Conservation (phyloP, 2,797 vertebrate species). For the Enteromius anoplus region DNA sequence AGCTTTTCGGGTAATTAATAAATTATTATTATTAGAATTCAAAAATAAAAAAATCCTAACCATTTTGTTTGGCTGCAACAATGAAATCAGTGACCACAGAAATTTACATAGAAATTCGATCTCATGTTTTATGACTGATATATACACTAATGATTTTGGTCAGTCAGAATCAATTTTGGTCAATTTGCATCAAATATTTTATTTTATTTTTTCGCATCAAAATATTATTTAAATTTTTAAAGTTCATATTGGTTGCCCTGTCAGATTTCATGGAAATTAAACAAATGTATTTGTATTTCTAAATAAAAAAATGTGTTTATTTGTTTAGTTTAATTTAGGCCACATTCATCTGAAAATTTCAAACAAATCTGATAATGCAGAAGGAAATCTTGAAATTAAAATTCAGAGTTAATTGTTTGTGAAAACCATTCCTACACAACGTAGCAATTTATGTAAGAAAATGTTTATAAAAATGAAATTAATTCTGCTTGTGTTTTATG, state of each 20-base stretch:
- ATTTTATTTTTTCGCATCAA: not conserved
- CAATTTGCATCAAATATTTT: not conserved
- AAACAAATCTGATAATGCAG: not conserved
- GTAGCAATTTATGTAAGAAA: not conserved
- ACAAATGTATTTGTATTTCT: not conserved
- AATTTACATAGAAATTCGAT: not conserved
- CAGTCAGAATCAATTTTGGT: not conserved
- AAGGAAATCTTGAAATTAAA: not conserved
- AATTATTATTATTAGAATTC: not conserved
- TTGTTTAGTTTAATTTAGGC: not conserved
- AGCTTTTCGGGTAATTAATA: not conserved
- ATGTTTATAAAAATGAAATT: not conserved
- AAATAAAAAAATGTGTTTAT: not conserved
- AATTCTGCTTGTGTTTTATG: not conserved
- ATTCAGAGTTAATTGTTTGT: not conserved
- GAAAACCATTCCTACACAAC: not conserved
- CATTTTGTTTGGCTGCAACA: not conserved
- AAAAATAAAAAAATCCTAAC: not conserved
- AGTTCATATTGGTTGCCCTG: not conserved
- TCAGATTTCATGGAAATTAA: not conserved
- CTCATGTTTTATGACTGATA: not conserved
- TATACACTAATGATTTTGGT: not conserved
- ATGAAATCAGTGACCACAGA: not conserved
- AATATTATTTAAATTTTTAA: not conserved
- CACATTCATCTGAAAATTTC: not conserved